phyloP scores from a whole-genome alignment of 2,113 vertebrate genomes.

The Plecotus auritus region DNA sequence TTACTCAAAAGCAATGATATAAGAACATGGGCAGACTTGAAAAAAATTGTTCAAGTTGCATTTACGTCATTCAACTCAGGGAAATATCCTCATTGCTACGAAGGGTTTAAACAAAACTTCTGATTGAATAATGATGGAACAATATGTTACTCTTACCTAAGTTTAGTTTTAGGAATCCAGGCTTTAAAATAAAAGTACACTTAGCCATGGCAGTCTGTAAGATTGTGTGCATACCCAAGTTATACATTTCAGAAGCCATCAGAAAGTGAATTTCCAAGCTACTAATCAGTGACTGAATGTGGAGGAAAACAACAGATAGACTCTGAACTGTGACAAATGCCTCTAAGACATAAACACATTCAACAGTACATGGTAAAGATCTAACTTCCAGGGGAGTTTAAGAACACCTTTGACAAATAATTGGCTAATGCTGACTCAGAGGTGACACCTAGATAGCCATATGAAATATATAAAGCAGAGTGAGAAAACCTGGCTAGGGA shows the following conservation, averaged over 20 bases:
- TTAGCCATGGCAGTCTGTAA: background rate
- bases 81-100: background rate
- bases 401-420: background rate
- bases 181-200: background rate
- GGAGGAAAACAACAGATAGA: background rate
- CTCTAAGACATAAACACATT: background rate
- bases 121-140: background rate
- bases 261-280: background rate
- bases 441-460: background rate
- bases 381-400: background rate
- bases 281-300: background rate
- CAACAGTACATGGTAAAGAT: background rate
- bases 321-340: background rate
- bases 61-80: background rate
- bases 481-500: background rate
- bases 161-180: background rate
- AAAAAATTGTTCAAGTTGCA: background rate
- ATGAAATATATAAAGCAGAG: background rate
- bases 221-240: background rate
- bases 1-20: background rate
- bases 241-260: background rate
- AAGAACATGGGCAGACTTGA: background rate
- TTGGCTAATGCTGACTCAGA: too few species aligned
- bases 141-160: background rate
- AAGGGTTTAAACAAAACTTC: background rate